Base-by-base conservation (phyloP, 1,140 invertebrate species). In the Drosophila sproati region DNA sequence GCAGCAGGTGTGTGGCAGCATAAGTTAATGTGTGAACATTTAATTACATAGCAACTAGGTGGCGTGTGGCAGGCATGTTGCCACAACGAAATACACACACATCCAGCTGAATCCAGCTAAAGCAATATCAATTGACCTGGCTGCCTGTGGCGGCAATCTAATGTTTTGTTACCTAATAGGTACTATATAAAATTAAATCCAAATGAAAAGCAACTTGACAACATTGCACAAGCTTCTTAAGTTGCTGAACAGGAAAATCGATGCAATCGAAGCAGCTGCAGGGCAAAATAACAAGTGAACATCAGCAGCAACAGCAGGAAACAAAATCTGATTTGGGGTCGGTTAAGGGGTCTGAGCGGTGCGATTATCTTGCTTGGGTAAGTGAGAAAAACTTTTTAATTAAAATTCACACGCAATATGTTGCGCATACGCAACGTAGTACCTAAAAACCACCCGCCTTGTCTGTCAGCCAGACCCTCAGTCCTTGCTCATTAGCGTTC, bases 371-470 rank as follows among this genome's bases (percentile, higher is more conserved):
- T 74, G 83, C 77, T 55, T 72, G 70, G 76, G 76, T 79, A 87
- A 87, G 82, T 87, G 80, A 77, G 82, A 79, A 83, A 69, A 87
- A 88, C 62, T 88, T 89, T 88, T 88, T 88, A 88, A 88, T 88
- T 88, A 89, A 88, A 88, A 88, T 88, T 88, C 86, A 88, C 85
- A 89, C 85, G 85, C 85, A 88, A 89, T 88, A 89, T 88, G 85
- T 88, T 88, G 80, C 85, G 85, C 75, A 88, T 85, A 83, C 72
- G 80, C 80, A 88, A 59, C 68, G 80, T 80, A 62, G 54, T 43
- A 73, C 56, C 43, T 31, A 7, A 12, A 48, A 29, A 10, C 41
- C 43, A n/a, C 56, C 43, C 3, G 1, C n/a, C 31, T 43, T 28
- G 10, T 20, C 54, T 31, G 61, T 59, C 39, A 60, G 57, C 55